A percentile compares a stretch with the other conserved stretches of the same genome.
These are phyloP conservation scores for Eupithecia dodoneata DNA, from an alignment of 2,888 invertebrate species.

Conservation along the genomic window DNA sequence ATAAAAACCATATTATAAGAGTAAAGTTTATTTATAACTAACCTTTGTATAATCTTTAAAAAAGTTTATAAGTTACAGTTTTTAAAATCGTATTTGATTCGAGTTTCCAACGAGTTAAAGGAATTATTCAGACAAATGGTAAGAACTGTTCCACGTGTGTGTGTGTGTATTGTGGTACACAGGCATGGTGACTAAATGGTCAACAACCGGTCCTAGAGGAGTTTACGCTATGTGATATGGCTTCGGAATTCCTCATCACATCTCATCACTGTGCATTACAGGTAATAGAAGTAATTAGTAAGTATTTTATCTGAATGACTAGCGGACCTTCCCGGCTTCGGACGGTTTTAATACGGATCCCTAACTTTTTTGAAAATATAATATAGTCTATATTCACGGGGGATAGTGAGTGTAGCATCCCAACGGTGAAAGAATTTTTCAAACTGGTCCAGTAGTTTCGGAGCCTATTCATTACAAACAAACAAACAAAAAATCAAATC, in stretches of 20 bases:
- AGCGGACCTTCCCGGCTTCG: no score
- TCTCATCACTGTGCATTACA: not conserved
- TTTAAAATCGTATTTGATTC: constrained; percentile 4
- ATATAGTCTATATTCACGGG: no score
- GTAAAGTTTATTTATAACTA: no score
- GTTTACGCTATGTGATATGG: constrained; percentile 19
- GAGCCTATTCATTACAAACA: no score
- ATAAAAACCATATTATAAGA: no score
- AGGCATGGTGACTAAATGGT: constrained; percentile 19
- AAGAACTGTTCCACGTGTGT: constrained; percentile 12
- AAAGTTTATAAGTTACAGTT: not conserved
- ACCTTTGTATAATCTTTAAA: not conserved
- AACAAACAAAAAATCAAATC: no score
- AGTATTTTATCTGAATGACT: not conserved
- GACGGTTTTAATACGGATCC: no score
- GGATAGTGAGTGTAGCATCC: no score
- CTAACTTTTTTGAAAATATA: no score
- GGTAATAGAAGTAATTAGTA: not conserved
- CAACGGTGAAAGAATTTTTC: no score
- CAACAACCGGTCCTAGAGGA: constrained; percentile 23
- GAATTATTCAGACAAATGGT: constrained; percentile 12
- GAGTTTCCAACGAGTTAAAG: constrained; percentile 12
- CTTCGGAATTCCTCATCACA: not conserved
- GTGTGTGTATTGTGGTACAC: constrained; percentile 17
- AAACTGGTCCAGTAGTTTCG: no score